Conservation (phyloP, 2,113 vertebrate species). For the Noctilio leporinus region DNA sequence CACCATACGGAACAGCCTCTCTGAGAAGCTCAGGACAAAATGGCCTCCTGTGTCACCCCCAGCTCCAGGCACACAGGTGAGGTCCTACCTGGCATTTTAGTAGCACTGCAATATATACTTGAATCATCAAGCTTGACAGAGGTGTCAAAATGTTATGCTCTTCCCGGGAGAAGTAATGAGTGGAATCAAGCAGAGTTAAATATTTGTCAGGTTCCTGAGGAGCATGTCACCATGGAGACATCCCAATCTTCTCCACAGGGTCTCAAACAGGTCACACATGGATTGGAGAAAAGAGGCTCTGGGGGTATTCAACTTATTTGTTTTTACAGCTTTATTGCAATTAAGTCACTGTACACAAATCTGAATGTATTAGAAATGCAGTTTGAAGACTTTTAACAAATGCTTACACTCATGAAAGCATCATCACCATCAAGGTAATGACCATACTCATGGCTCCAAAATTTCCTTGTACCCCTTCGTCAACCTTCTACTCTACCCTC, state of each 20-base stretch:
- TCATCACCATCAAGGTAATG: background rate
- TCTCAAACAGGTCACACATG: background rate
- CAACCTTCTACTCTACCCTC: background rate
- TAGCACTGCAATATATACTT: background rate
- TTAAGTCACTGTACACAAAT: background rate
- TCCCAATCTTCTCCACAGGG: background rate
- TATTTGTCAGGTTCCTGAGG: background rate
- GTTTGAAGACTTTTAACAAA: background rate
- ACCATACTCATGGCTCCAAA: background rate
- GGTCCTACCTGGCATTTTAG: background rate
- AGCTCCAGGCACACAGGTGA: background rate
- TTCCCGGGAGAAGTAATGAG: background rate
- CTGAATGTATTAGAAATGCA: background rate
- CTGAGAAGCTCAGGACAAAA: background rate
- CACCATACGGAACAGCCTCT: background rate
- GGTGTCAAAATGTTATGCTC: conserved; percentile 42
- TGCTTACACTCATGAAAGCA: background rate
- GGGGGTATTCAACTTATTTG: background rate
- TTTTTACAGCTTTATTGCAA: background rate
- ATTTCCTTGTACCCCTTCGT: background rate
- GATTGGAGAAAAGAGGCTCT: background rate
- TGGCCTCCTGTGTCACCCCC: rapidly evolving
- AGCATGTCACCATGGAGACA: background rate
- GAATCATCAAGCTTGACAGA: background rate
- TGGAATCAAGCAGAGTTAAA: background rate